These are phyloP conservation scores for Mythimna ferrago DNA, from an alignment of 2,888 invertebrate genomes.

Conservation along the genomic window DNA sequence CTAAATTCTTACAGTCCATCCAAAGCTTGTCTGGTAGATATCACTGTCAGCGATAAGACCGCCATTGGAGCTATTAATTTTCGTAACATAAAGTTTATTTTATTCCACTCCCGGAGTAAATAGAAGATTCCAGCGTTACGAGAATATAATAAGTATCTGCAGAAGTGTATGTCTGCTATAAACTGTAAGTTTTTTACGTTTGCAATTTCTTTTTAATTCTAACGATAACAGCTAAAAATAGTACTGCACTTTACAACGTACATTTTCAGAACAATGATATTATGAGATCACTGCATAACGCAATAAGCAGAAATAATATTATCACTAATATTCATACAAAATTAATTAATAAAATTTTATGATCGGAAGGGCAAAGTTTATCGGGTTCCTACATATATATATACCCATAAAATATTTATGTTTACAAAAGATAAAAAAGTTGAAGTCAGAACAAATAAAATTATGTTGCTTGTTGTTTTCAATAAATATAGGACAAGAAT, in stretches of 20 bases:
- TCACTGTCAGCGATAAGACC: too few species aligned
- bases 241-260: neutral
- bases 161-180: too few species aligned
- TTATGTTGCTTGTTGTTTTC: constrained; percentile 10
- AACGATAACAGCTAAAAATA: neutral
- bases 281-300: neutral
- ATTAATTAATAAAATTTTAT: constrained; percentile 29
- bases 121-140: too few species aligned
- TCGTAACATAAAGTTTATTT: too few species aligned
- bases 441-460: neutral
- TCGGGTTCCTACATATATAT: neutral
- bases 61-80: too few species aligned
- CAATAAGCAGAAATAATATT: neutral
- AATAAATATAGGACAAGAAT: neutral
- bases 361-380: constrained; percentile 37
- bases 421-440: constrained; percentile 18
- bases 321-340: constrained; percentile 11
- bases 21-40: too few species aligned
- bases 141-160: too few species aligned
- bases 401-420: neutral
- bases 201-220: neutral
- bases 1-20: too few species aligned
- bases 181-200: too few species aligned
- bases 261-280: neutral
- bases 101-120: too few species aligned